These are phyloP conservation scores for Cecropterus lyciades DNA, from an alignment of 1,140 invertebrate species.

Conservation along the genomic window DNA sequence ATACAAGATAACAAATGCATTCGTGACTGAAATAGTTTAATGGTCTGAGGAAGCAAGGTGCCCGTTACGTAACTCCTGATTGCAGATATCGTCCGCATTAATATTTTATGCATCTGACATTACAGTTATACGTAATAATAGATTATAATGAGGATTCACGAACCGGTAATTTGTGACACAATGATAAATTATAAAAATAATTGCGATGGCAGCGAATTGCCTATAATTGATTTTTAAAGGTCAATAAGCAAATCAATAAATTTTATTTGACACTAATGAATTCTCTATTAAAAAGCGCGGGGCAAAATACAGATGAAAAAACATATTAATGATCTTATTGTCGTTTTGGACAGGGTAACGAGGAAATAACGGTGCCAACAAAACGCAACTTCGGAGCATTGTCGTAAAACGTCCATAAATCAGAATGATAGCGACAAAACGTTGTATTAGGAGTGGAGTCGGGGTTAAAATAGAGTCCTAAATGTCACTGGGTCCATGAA, in stretches of 20 bases:
- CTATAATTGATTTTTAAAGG: no score
- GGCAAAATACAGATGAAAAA: no score
- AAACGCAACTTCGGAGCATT: conserved; percentile 17
- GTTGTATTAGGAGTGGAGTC: conserved; percentile 22
- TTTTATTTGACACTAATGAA: no score
- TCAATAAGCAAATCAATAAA: no score
- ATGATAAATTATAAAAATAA: no score
- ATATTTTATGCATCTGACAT: conserved; percentile 31
- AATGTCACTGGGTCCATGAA: conserved; percentile 69
- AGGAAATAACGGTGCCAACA: conserved; percentile 13
- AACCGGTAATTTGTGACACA: no score
- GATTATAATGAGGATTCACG: no score
- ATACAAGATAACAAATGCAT: conserved; percentile 25
- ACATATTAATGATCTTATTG: background rate
- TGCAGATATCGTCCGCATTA: conserved; percentile 25
- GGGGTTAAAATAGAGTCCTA: conserved; percentile 53
- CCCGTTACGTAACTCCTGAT: conserved; percentile 28
- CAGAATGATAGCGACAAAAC: conserved; percentile 47
- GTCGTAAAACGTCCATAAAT: conserved; percentile 44
- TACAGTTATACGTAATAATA: conserved; percentile 16
- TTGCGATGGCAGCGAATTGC: no score
- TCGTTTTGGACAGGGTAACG: background rate
- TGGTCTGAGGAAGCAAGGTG: conserved; percentile 17
- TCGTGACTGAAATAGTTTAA: conserved; percentile 35
- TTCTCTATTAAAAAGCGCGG: no score